Conservation (phyloP, 2,113 vertebrate species). For the Cercocebus atys region DNA sequence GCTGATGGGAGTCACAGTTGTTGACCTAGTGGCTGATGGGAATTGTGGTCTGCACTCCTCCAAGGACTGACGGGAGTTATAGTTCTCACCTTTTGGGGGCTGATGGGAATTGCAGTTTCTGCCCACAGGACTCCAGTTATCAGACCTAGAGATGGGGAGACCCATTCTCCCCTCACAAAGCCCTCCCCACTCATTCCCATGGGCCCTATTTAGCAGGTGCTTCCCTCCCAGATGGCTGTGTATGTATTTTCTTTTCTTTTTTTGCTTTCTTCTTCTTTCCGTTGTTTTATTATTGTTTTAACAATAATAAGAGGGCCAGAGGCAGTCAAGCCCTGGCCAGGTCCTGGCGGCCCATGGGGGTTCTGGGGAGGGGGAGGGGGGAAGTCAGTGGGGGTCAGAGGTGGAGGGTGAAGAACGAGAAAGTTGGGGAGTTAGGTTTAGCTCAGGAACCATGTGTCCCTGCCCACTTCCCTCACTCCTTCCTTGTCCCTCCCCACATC, state of each 20-base stretch:
- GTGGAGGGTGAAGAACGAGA: slow-evolving; percentile 72
- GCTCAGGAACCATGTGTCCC: slow-evolving; percentile 5
- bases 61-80: slow-evolving; percentile 50
- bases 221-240: slow-evolving; percentile 78
- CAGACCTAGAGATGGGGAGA: not conserved
- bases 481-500: not conserved
- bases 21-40: slow-evolving; percentile 33
- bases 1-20: slow-evolving; percentile 55
- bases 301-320: slow-evolving; percentile 76
- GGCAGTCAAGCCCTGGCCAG: slow-evolving; percentile 72
- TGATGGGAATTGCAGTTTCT: slow-evolving; percentile 65
- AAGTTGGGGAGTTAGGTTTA: slow-evolving; percentile 56
- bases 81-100: slow-evolving; percentile 36
- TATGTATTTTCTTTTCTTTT: slow-evolving; percentile 80
- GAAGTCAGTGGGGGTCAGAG: slow-evolving; percentile 74
- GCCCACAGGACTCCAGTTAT: not conserved
- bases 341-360: slow-evolving; percentile 74
- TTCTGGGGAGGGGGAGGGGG: slow-evolving; percentile 73
- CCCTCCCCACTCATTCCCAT: not conserved
- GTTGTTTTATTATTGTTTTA: slow-evolving; percentile 82
- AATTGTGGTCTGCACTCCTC: not conserved
- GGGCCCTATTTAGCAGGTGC: slow-evolving; percentile 64
- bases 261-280: slow-evolving; percentile 81
- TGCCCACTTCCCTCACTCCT: not conserved
- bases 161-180: not conserved